Evolutionary conservation across 2,113 vertebrate species (phyloP), one percentile per base, ranked within the genome.

Genomic region (Lonchura striata): DNA sequence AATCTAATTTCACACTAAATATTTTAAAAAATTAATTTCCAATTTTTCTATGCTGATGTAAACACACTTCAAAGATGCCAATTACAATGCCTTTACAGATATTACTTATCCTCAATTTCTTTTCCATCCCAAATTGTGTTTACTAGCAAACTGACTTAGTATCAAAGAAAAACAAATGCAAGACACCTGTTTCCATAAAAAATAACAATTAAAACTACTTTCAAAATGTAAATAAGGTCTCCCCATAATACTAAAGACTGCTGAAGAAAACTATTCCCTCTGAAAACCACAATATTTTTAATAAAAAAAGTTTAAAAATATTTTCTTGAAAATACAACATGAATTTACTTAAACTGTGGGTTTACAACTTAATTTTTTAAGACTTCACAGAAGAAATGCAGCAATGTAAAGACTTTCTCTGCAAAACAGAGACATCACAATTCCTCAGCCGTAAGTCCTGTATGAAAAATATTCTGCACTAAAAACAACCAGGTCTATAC

Each of bases 1-100:
- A 93, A 96, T 88, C 37, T 92, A 72, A 94, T 89, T 97, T 96
- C 86, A 88, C 64, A 77, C 56, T 87, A 30, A 74, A 64, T 86
- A n/a, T 92, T 39, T 39, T 42, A 23, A 84, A 63, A 86, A 84
- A 65, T 27, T 77, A 70, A 72, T 72, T 88, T 89, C 35, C n/a
- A 18, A 30, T 77, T 95, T 93, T 92, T 94, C 68, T 83, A 66
- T 47, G 21, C 11, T 61, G 37, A n/a, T 69, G n/a, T 74, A 95
- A 97, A 90, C 47, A 91, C 24, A 74, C 85, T 90, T 96, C 65
- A 93, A 94, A 92, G 85, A 59, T 41, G 63, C 60, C 77, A 85
- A 52, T 78, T 86, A 88, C 49, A 90, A 77, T 37, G 66, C 15
- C 33, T 91, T 77, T 69, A 69, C 19, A 64, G 63, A 78, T 65